Base-by-base conservation (phyloP, 2,888 invertebrate species). In the Xanthostigma xanthostigma region DNA sequence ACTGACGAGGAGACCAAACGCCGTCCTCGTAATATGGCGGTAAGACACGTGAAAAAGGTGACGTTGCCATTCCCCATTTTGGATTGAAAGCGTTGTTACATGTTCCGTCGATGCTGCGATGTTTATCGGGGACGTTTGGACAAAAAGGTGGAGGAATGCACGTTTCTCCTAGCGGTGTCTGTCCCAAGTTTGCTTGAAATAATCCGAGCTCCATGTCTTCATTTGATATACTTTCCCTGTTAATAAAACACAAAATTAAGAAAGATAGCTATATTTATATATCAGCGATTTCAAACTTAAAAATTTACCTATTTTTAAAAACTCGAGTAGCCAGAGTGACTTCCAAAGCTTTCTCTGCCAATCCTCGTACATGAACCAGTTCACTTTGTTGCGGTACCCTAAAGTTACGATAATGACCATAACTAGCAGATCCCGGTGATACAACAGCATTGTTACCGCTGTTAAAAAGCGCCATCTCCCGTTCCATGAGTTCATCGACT, bases 41-140 rank as follows among this genome's bases (percentile, higher is more conserved):
- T 27, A 84, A 61, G 1, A 84, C 63, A 52, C 83, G 73, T 53
- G 80, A 74, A 60, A 74, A 81, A 2, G 78, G 76, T 14, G 80
- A 76, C 44, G 76, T 68, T 9, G 76, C 72, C 13, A 78, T 72
- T 3, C 93, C 93, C 84, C 86, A 85, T 11, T 74, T 72, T 0
- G 83, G 73, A 50, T 76, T 67, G 8, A 71, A 64, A 2, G 74
- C 64, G 65, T 91, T 92, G 65, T 91, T 93, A 63, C 93, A 94
- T 10, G 81, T 78, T 0, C 93, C 93, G 59, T 87, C 85, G 14
- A 83, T 66, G 2, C 76, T 75, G 48, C 91, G 73, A 64, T 84
- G 89, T 47, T 73, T 76, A 10, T 60, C 63, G 0, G 65, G 62
- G 1, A 64, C 51, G 9, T 58, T 51, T 0, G 68, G 64, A 55